These are phyloP conservation scores for Amaurobius ferox DNA, from an alignment of 2,888 invertebrate species.

Conservation along the genomic window DNA sequence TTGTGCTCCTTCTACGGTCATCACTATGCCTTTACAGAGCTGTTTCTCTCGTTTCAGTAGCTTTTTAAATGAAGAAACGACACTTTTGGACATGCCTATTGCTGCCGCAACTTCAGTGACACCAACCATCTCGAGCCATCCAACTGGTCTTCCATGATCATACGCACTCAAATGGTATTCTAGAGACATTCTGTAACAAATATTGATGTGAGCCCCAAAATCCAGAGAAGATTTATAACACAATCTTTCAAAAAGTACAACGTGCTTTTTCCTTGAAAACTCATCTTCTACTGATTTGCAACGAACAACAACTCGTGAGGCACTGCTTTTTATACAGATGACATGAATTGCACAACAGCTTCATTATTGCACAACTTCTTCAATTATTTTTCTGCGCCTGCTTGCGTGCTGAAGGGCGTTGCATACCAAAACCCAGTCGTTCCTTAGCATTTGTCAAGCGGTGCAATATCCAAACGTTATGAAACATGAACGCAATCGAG, in stretches of 20 bases:
- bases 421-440: background rate
- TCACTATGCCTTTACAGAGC: background rate
- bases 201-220: background rate
- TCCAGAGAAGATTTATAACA: background rate
- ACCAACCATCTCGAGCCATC: background rate
- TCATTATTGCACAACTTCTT: background rate
- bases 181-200: too few relatives aligned
- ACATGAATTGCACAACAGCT: background rate
- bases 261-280: background rate
- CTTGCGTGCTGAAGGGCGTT: background rate
- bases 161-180: background rate
- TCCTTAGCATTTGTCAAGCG: background rate
- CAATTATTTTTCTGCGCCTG: background rate
- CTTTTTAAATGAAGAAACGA: background rate
- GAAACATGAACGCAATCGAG: too few relatives aligned
- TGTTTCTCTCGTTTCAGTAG: background rate
- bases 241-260: background rate
- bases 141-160: background rate
- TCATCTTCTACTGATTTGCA: background rate
- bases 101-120: background rate
- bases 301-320: background rate
- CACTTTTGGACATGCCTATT: background rate
- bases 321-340: background rate
- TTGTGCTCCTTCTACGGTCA: background rate
- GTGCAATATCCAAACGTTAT: too few relatives aligned